phyloP scores from a whole-genome alignment of 2,888 invertebrate species.

The Allygus modestus region DNA sequence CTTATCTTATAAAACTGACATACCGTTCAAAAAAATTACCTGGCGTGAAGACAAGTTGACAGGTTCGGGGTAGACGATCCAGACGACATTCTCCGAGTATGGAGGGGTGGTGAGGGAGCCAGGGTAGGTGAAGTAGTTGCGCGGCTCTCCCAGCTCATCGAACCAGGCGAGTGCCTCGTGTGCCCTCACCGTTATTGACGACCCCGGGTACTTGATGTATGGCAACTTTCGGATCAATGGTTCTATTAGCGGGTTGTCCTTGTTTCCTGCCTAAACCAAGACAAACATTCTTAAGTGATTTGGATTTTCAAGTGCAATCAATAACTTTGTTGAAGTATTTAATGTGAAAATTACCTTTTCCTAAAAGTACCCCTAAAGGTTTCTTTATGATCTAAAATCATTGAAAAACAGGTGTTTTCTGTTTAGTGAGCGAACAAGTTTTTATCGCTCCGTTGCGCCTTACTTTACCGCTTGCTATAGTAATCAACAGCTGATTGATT shows the following conservation, averaged over 20 bases:
- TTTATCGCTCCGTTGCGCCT: too few relatives aligned
- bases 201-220: background rate
- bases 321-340: too few relatives aligned
- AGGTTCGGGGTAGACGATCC: constrained; percentile 40
- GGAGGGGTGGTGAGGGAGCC: constrained; percentile 49
- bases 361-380: too few relatives aligned
- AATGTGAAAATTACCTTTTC: too few relatives aligned
- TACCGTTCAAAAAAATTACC: too few relatives aligned
- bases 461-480: too few relatives aligned
- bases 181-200: background rate
- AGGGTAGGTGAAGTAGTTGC: constrained; percentile 36
- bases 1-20: too few relatives aligned
- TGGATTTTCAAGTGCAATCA: too few relatives aligned
- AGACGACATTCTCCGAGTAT: constrained; percentile 41
- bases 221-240: background rate
- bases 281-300: constrained; percentile 20
- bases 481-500: too few relatives aligned
- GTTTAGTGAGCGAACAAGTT: too few relatives aligned
- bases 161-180: constrained; percentile 1
- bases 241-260: constrained; percentile 26
- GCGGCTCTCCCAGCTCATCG: background rate
- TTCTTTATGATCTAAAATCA: too few relatives aligned
- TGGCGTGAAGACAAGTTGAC: background rate
- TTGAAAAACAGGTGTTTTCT: too few relatives aligned
- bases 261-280: constrained; percentile 38